Evolutionary conservation across 2,888 invertebrate species (phyloP), one percentile per base, ranked within the genome.

Genomic region (Netelia fuscicornis): DNA sequence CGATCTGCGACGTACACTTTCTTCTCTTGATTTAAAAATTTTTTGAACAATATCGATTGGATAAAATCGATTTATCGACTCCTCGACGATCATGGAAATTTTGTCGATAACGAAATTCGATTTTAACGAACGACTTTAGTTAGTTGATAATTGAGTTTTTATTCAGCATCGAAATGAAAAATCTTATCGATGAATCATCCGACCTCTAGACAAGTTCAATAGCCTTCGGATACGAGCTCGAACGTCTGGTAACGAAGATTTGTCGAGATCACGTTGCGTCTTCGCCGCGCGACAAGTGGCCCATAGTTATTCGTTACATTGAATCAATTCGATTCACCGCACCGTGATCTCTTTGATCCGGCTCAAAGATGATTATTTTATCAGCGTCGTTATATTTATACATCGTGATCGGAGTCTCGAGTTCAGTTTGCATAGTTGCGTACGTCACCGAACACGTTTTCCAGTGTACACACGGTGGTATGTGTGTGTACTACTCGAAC

Each of bases 341-440:
- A 48, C 17, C 2, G 37, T 10, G 44, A 25, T 71, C 68, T 56
- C 68, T 77, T 83, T 83, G 83, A 83, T 64, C 64, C 8, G 3
- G 56, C 17, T 62, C 58, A 23, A 13, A 13, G 23, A 75, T 79
- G 74, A 79, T 83, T 83, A 79, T 83, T 83, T 74, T 75, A 83
- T 64, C 74, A 75, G 64, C 52, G 10, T 30, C 60, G 67, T 13
- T 54, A 25, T 70, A 70, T 78, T 52, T 60, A 17, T 65, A 76
- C 65, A 42, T 65, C 54, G 54, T 48, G 62, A 56, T 75, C 68
- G 42, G 20, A 13, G 68, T 62, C 62, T 68, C 20, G 62, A 64
- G 74, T 11, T 60, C 48, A 70, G n/a, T 67, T 67, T 37, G 37
- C 17, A 65, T 67, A 44, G 71, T 11, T 30, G n/a, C 54, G n/a